A percentile compares a stretch with the other conserved stretches of the same genome.
Conservation (phyloP, 2,888 invertebrate genomes). For the Congeria kusceri region DNA sequence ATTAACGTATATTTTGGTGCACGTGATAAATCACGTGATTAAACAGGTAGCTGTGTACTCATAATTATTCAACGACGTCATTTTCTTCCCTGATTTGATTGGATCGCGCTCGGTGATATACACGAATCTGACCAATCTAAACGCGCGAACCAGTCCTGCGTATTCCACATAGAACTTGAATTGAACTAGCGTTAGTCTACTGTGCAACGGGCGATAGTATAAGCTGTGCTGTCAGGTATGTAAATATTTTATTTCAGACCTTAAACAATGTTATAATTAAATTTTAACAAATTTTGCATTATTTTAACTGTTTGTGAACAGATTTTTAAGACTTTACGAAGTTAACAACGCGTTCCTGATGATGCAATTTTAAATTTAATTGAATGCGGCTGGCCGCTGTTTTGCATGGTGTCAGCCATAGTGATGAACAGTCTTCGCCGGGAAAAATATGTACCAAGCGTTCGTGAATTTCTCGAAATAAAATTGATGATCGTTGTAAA, state of each 20-base stretch:
- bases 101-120: slow-evolving; percentile 75
- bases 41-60: slow-evolving; percentile 24
- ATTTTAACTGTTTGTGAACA: slow-evolving; percentile 47
- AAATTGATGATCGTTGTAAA: neutral
- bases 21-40: slow-evolving; percentile 11
- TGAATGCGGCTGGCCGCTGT: slow-evolving; percentile 16
- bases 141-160: slow-evolving; percentile 32
- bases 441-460: slow-evolving; percentile 20
- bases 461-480: slow-evolving; percentile 1
- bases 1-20: too few species aligned
- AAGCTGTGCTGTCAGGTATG: slow-evolving; percentile 23
- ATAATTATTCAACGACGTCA: slow-evolving; percentile 68
- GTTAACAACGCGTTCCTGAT: slow-evolving; percentile 19
- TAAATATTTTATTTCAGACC: slow-evolving; percentile 12
- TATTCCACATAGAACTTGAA: slow-evolving; percentile 55
- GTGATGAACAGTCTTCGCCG: slow-evolving; percentile 4
- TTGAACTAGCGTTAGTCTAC: slow-evolving; percentile 68
- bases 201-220: slow-evolving; percentile 25
- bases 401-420: slow-evolving; percentile 51
- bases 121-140: slow-evolving; percentile 77
- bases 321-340: slow-evolving; percentile 29
- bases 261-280: neutral
- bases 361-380: slow-evolving; percentile 42
- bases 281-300: slow-evolving; percentile 2
- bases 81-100: slow-evolving; percentile 67